phyloP scores from a whole-genome alignment of 1,140 invertebrate species.

The Gerris buenoi region DNA sequence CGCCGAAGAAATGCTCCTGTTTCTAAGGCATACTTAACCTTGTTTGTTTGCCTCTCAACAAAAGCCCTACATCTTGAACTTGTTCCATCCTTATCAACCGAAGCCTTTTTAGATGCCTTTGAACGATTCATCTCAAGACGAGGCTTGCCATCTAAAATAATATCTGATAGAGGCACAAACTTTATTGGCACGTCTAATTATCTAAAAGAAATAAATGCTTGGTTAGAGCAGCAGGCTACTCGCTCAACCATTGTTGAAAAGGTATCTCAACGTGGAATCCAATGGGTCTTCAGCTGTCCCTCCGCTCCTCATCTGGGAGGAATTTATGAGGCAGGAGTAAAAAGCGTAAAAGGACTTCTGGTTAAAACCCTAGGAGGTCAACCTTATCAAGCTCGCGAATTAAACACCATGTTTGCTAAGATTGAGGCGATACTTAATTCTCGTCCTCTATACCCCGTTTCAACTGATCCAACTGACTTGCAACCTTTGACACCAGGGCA shows the following conservation, averaged over 20 bases:
- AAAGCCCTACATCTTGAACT: slow-evolving; percentile 32
- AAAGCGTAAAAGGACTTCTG: no score
- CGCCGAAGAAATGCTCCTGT: slow-evolving; percentile 17
- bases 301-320: no score
- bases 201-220: no score
- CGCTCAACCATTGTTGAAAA: not conserved
- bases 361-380: no score
- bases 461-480: slow-evolving; percentile 14
- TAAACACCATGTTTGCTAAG: slow-evolving; percentile 17
- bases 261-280: not conserved
- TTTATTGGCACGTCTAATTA: slow-evolving; percentile 24
- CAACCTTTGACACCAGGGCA: slow-evolving; percentile 15
- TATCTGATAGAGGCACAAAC: slow-evolving; percentile 30
- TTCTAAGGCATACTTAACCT: slow-evolving; percentile 29
- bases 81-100: slow-evolving; percentile 27
- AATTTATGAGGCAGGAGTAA: no score
- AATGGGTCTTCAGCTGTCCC: slow-evolving; percentile 27
- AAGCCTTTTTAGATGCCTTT: slow-evolving; percentile 29
- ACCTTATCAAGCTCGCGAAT: slow-evolving; percentile 15
- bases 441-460: slow-evolving; percentile 12
- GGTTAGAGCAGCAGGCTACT: not conserved
- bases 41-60: slow-evolving; percentile 32
- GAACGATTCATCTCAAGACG: slow-evolving; percentile 10
- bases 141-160: slow-evolving; percentile 17
- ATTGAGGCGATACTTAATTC: slow-evolving; percentile 21